Percentiles rank a stretch among this genome's conserved stretches.
Evolutionary conservation across 2,797 vertebrate genomes (phyloP).

Genomic region (Pithecia hirsuta): DNA sequence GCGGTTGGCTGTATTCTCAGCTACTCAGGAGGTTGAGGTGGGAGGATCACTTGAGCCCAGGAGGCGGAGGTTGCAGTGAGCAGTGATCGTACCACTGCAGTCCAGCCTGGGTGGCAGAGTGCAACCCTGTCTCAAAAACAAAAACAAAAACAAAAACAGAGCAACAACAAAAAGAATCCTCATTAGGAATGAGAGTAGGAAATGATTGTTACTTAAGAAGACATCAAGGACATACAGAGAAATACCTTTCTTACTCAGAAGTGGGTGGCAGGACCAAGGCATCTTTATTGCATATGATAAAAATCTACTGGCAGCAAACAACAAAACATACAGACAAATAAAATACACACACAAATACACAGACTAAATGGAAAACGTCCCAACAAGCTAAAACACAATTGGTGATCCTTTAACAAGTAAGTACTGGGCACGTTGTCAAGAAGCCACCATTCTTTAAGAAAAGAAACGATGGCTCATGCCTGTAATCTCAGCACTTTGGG

Average conservation of each 20-base stretch:
- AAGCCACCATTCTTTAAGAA: background rate
- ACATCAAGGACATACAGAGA: background rate
- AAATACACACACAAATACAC: background rate
- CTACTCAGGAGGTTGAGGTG: no score
- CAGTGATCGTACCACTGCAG: no score
- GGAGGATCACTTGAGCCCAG: no score
- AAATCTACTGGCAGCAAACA: background rate
- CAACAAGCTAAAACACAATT: background rate
- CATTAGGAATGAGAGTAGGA: background rate
- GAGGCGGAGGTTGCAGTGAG: no score
- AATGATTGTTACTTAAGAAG: conserved; percentile 14
- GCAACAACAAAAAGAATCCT: background rate
- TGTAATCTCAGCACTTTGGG: no score
- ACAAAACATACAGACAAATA: background rate
- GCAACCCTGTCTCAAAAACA: no score
- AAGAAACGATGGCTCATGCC: background rate
- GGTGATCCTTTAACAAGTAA: background rate
- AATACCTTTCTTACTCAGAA: conserved; percentile 47
- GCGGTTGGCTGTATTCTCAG: no score
- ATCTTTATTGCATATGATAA: conserved; percentile 21
- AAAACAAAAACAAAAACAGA: no score
- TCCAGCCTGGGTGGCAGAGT: no score
- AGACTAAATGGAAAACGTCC: background rate
- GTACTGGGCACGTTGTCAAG: background rate
- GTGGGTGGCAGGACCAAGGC: background rate